Percentiles rank a stretch among this genome's conserved stretches.
Evolutionary conservation across 1,140 invertebrate species (phyloP).

Genomic region (Pteromalus puparum): DNA sequence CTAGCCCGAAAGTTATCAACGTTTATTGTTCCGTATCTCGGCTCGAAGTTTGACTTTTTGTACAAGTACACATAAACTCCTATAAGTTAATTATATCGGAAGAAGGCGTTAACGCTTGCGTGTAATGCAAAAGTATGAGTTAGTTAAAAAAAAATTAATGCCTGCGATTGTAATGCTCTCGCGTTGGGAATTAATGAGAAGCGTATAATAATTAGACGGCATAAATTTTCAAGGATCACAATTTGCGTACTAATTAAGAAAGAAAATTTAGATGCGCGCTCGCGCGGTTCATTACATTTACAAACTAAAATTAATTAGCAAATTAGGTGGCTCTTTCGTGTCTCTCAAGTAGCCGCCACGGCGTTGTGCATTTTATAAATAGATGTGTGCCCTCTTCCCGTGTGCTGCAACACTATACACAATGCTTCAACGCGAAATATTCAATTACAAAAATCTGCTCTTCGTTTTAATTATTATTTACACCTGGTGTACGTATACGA

Average conservation of each 20-base stretch:
- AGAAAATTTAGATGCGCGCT: slow-evolving; percentile 19
- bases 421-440: slow-evolving; percentile 28
- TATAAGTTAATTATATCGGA: too few species aligned
- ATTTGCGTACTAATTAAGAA: slow-evolving; percentile 32
- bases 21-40: background rate
- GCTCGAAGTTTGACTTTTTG: background rate
- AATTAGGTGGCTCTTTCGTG: slow-evolving; percentile 19
- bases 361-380: slow-evolving; percentile 35
- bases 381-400: background rate
- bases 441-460: slow-evolving; percentile 40
- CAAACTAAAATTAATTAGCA: slow-evolving; percentile 44
- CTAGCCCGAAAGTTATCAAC: background rate
- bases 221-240: slow-evolving; percentile 17
- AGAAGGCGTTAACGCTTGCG: too few species aligned
- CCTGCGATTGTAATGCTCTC: background rate
- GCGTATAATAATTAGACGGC: slow-evolving; percentile 16
- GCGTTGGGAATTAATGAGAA: background rate
- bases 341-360: slow-evolving; percentile 36
- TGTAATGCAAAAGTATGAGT: too few species aligned
- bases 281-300: slow-evolving; percentile 25
- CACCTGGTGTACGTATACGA: background rate
- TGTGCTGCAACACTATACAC: slow-evolving; percentile 16
- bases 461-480: slow-evolving; percentile 33
- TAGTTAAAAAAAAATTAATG: too few species aligned
- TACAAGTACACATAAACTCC: too few species aligned